Evolutionary conservation across 2,113 vertebrate species (phyloP), one percentile per base, ranked within the genome.

Genomic region (Protomyctophum bolini): DNA sequence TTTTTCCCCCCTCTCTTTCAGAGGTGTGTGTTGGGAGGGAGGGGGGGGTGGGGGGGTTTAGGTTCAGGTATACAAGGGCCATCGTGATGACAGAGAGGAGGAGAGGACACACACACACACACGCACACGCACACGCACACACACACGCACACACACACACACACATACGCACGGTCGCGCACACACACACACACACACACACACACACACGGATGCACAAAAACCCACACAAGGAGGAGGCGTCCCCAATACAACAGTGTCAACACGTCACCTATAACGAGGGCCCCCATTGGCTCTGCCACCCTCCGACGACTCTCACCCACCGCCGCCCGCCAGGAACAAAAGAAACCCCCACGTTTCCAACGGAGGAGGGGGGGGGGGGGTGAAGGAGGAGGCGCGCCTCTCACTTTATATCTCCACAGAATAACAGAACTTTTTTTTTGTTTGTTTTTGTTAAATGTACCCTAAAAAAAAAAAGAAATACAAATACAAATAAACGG

Each of bases 211-310:
- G 2, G 3, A 41, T 41, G 33, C 82, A 86, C 86, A 83, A 15
- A 12, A 61, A 79, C 84, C 79, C 70, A 76, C 86, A 87, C 75
- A 85, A 41, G 21, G 5, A 41, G 33, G 79, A 75, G 82, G 83
- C 83, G 83, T 90, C 89, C 89, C 87, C 33, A 84, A 87, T 82
- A 92, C 89, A 92, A 87, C 72, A 88, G 80, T 87, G 87, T 90
- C 76, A 87, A 91, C 85, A 91, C 83, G 64, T 90, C 84, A 89
- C 87, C 60, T 74, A 79, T 41, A 41, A 41, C 72, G 76, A 86
- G 84, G 81, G 72, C 79, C 84, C 71, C 80, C 82, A n/a, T n/a
- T 73, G 62, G 70, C 77, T 82, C 80, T 50, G 63, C 66, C 33
- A 72, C 76, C 83, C 82, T 80, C 84, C 54, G 61, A 70, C 83